Evolutionary conservation across 2,888 invertebrate genomes (phyloP), one percentile per base, ranked within the genome.

Genomic region (Sphinx pinastri): DNA sequence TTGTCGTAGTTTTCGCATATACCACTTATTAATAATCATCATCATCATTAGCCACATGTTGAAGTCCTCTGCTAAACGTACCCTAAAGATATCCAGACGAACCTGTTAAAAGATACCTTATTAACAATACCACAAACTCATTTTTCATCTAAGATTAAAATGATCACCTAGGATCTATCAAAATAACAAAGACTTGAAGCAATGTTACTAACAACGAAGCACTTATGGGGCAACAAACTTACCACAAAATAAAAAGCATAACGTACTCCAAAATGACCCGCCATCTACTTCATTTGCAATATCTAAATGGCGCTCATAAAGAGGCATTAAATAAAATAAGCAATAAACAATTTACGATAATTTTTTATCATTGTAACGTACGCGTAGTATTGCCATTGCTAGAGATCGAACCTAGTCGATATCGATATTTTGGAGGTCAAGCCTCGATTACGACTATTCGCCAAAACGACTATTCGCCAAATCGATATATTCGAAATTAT

Each of bases 281-380:
- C 31, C n/a, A 58, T 38, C 38, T 38, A 54, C 31, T 31, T 58
- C 31, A 58, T 38, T 58, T 58, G 31, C 38, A 6, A 58, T 58
- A 14, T 25, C 31, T 13, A n/a, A 31, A 38, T 58, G n/a, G 14
- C 31, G 31, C 38, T 38, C 14, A 14, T 58, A 58, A 38, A 19
- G 12, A 57, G 57, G 57, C 57, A 57, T 57, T 57, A 57, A 58
- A 38, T 38, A 58, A 38, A 38, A 58, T 31, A 54, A 54, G 16
- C 31, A 14, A 38, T 31, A 58, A 58, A n/a, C 38, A 38, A 54
- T 58, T 31, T 38, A 31, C 38, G 31, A 58, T 58, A 58, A 58
- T 58, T 31, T 54, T 54, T 54, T 58, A 58, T 58, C 31, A 58
- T 58, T 38, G 58, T 58, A 14, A n/a, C 38, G 38, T 14, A 14